These are phyloP conservation scores for Naja naja DNA, from an alignment of 2,113 vertebrate genomes.

Conservation along the genomic window DNA sequence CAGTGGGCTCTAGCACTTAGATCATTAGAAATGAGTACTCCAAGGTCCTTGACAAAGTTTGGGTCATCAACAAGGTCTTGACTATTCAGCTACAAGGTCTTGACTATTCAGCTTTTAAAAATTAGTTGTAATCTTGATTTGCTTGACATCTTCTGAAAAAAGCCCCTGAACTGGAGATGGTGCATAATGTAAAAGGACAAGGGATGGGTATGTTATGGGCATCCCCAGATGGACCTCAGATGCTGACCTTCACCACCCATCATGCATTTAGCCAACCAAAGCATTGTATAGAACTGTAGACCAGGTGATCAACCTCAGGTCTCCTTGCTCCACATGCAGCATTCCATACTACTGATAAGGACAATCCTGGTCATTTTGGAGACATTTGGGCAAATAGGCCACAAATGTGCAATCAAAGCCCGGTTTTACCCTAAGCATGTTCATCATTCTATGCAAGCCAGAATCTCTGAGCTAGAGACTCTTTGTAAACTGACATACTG, in stretches of 20 bases:
- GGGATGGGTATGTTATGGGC: neutral
- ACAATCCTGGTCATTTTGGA: neutral
- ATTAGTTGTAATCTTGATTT: neutral
- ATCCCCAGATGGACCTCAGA: neutral
- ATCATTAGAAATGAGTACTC: too few relatives aligned
- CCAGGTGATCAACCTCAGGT: neutral
- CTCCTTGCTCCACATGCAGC: neutral
- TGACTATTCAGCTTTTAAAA: too few relatives aligned
- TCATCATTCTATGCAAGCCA: neutral
- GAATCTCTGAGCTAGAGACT: neutral
- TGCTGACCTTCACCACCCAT: neutral
- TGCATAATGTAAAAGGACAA: neutral
- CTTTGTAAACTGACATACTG: neutral
- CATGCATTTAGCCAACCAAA: neutral
- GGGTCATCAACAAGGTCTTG: too few relatives aligned
- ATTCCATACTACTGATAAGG: neutral
- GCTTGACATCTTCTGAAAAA: neutral
- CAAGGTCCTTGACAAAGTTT: too few relatives aligned
- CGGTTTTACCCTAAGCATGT: neutral
- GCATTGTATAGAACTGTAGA: neutral
- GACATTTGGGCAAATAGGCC: neutral
- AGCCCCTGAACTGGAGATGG: neutral
- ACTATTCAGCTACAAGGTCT: too few relatives aligned
- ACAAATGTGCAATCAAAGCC: neutral
- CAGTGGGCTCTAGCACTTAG: too few relatives aligned